Evolutionary conservation across 2,797 vertebrate genomes (phyloP).

Genomic region (Microcaecilia unicolor): DNA sequence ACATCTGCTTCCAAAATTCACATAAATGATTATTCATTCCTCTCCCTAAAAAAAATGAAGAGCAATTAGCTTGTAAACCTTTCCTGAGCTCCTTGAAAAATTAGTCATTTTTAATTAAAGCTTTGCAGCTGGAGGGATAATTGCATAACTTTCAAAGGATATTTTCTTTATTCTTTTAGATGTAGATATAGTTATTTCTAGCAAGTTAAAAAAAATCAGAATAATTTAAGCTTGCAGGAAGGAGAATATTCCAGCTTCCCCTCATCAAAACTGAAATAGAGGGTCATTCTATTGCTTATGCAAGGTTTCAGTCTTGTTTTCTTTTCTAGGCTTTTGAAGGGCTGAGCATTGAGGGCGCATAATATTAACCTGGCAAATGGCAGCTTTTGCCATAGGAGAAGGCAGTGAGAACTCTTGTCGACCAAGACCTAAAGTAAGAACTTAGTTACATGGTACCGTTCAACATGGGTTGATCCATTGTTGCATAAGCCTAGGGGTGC

Average conservation of each 20-base stretch:
- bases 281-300: neutral
- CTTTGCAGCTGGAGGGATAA: conserved; percentile 39
- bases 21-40: conserved; percentile 28
- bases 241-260: conserved; percentile 4
- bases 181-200: conserved; percentile 21
- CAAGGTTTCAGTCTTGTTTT: neutral
- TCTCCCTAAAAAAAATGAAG: conserved; percentile 21
- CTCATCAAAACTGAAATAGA: neutral
- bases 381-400: no score
- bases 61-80: conserved; percentile 39
- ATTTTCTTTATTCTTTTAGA: conserved; percentile 24
- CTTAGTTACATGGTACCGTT: no score
- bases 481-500: no score
- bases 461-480: no score
- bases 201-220: conserved; percentile 13
- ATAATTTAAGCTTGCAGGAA: conserved; percentile 20
- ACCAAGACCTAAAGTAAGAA: no score
- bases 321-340: neutral
- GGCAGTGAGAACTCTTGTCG: no score
- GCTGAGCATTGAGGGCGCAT: accelerated
- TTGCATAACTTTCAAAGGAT: conserved; percentile 23
- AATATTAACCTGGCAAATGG: no score
- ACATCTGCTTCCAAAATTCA: conserved; percentile 24
- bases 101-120: conserved; percentile 45
- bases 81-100: conserved; percentile 33